Base-by-base conservation (phyloP, 2,113 vertebrate genomes). In the Terrapene triunguis region DNA sequence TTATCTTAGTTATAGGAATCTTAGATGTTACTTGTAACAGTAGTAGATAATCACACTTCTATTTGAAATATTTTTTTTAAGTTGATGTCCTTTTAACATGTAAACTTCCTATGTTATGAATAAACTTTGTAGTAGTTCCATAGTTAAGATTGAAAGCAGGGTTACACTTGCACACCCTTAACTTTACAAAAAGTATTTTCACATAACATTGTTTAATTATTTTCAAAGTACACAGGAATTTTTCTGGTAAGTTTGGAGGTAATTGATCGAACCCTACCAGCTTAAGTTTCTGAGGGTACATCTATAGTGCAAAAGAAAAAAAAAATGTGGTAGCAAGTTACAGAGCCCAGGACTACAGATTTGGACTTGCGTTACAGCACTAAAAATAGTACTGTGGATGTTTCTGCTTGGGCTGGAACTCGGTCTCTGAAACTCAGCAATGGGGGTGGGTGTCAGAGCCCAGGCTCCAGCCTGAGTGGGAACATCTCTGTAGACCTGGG, bases 251-350 rank as follows among this genome's bases (percentile, higher is more conserved):
- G 54, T 10, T 1, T 19, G 86, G 92, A 96, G 94, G 95, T 87
- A 97, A 97, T 96, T 95, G 97, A 97, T 98, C 96, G 96, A 95
- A 94, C 1, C 25, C 47, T 98, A 95, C 97, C 97, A 98, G 96
- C 94, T 95, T 32, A 2, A 42, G 16, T 79, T 57, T 57, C 25
- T 27, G 55, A 24, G 22, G 25, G 24, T 57, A 27, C 55, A 57
- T 24, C 55, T 57, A 22, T 21, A 54, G 53, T 54, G 53, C 53
- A 54, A 54, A 54, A 54, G 53, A 21, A 54, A 22, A 54, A 54
- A 53, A 54, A 21, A 54, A 54, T 57, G 25, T 27, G 55, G 10
- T 27, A 5, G 10, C 55, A 27, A 57, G 55, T 57, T 27, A 57
- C 55, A 11, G 55, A 27, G 55, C 25, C 55, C 55, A 27, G 55